Conservation (phyloP, 2,113 vertebrate genomes). For the Psephotus haematonotus region DNA sequence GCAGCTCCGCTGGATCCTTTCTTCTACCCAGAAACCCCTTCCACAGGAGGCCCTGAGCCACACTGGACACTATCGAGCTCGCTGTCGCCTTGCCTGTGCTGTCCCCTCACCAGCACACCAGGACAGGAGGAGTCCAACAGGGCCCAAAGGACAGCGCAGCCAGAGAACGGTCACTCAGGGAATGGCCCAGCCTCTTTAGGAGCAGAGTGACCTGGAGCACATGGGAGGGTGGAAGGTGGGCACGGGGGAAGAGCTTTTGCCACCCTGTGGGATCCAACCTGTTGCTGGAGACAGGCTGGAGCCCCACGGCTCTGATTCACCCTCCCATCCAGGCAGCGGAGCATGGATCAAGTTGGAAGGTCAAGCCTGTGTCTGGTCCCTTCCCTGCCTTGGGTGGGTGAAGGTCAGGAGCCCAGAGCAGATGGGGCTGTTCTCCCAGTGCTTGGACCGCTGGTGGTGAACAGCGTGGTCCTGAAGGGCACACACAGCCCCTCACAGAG, state of each 20-base stretch:
- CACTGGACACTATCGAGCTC: neutral
- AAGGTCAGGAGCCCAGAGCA: neutral
- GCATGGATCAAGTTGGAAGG: neutral
- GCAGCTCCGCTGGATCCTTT: neutral
- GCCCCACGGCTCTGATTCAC: neutral
- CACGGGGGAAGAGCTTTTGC: neutral
- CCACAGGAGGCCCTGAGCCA: neutral
- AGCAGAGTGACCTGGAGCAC: neutral
- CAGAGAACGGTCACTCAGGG: neutral
- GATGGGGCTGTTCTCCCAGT: neutral
- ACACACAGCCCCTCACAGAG: neutral
- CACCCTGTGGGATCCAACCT: neutral
- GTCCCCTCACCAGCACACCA: rapidly evolving
- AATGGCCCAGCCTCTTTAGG: neutral
- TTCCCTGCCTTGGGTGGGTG: neutral
- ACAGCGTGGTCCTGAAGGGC: neutral
- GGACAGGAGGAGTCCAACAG: neutral
- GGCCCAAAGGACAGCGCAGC: neutral
- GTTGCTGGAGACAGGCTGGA: neutral
- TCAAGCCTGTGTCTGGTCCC: neutral
- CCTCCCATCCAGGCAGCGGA: neutral
- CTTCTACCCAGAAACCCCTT: too few relatives aligned
- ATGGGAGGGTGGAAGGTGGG: neutral
- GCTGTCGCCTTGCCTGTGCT: rapidly evolving
- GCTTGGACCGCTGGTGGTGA: neutral